Evolutionary conservation across 2,797 vertebrate genomes (phyloP).

Genomic region (Mormyrops attenuatus): DNA sequence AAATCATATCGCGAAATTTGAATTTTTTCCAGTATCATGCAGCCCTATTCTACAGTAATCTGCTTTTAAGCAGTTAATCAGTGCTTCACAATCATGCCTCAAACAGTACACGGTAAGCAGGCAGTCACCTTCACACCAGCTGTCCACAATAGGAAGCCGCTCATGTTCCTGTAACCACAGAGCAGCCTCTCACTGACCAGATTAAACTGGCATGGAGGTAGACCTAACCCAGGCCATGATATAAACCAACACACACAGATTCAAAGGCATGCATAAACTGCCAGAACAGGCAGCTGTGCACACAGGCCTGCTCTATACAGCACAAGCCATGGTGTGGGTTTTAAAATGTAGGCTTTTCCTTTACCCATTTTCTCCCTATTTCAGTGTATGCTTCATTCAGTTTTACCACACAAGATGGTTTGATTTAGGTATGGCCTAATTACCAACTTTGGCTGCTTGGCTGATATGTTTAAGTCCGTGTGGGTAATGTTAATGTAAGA

Average conservation of each 20-base stretch:
- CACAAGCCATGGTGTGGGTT: not conserved
- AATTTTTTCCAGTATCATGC: not conserved
- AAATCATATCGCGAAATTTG: not conserved
- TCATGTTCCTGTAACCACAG: not conserved
- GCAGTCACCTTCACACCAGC: not conserved
- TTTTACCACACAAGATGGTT: not conserved
- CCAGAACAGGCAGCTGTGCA: not conserved
- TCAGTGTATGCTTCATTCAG: not conserved
- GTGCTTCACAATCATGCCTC: not conserved
- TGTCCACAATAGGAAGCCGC: not conserved
- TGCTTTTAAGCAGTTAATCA: not conserved
- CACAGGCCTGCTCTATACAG: not conserved
- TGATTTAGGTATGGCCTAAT: not conserved
- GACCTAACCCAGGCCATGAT: conserved; percentile 3
- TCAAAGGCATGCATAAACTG: conserved; percentile 1
- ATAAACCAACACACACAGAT: not conserved
- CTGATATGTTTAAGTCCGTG: not conserved
- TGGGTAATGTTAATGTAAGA: not conserved
- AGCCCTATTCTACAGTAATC: not conserved
- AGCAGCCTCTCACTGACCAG: not conserved
- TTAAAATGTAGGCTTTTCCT: not conserved
- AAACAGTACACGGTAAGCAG: not conserved
- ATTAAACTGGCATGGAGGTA: conserved; percentile 14
- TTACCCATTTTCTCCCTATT: not conserved
- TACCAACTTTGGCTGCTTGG: not conserved